Percentiles rank a stretch among this genome's conserved stretches.
phyloP scores from a whole-genome alignment of 2,113 vertebrate species.

The Archilochus colubris region DNA sequence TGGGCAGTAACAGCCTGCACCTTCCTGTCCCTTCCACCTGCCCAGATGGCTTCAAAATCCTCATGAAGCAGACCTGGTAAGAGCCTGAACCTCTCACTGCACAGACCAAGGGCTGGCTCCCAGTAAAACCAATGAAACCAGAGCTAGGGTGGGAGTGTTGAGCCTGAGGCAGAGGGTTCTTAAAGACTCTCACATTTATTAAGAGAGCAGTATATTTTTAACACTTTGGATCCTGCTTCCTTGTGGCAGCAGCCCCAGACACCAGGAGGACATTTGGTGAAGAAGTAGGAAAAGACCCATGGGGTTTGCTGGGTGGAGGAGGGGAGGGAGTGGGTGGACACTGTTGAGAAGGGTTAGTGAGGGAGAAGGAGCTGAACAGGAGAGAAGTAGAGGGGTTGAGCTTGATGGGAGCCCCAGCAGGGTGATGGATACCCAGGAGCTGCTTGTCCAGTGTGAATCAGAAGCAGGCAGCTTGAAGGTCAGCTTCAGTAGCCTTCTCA shows the following conservation, averaged over 20 bases:
- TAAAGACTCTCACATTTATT: not conserved
- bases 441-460: not conserved
- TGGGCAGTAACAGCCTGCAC: conserved; percentile 97
- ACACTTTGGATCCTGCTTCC: not conserved
- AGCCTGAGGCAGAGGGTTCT: not conserved
- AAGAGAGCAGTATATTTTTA: fast-evolving
- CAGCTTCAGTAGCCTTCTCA: not conserved
- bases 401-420: not conserved
- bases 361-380: not conserved
- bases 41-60: conserved; percentile 98
- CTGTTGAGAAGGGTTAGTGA: not conserved
- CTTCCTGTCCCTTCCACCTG: conserved; percentile 97
- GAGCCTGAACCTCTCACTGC: not conserved
- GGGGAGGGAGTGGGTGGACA: not conserved
- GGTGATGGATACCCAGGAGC: not conserved
- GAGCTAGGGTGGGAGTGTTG: not conserved
- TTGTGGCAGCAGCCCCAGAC: not conserved
- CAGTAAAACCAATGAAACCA: not conserved
- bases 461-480: not conserved
- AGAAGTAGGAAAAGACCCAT: not conserved
- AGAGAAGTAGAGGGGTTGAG: not conserved
- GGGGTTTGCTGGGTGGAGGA: not conserved
- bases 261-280: not conserved
- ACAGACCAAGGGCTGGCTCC: not conserved
- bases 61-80: conserved; percentile 99